Percentiles rank a stretch among this genome's conserved stretches.
Evolutionary conservation across 2,113 vertebrate species (phyloP).

Genomic region (Amazona vittata): DNA sequence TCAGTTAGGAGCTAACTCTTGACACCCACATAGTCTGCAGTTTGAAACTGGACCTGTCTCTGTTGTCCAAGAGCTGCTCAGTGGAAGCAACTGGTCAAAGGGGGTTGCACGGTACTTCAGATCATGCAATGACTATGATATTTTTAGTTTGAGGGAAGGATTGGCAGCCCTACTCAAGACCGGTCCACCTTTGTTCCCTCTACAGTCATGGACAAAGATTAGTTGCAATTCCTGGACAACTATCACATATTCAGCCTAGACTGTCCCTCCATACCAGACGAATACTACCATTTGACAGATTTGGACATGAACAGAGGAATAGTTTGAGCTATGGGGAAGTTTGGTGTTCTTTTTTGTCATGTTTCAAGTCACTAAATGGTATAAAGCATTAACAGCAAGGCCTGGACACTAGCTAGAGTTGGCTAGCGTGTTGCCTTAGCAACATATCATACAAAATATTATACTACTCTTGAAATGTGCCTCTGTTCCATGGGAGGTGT

Average conservation of each 20-base stretch:
- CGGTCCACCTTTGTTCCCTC: background rate
- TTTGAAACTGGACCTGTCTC: background rate
- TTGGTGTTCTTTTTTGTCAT: background rate
- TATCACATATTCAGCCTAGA: background rate
- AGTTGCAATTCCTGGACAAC: background rate
- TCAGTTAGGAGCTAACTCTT: background rate
- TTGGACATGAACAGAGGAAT: background rate
- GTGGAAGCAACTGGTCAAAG: background rate
- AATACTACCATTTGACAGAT: background rate
- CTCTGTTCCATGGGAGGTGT: background rate
- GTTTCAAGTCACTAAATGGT: background rate
- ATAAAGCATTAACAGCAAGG: background rate
- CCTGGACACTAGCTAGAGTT: background rate
- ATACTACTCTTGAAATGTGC: background rate
- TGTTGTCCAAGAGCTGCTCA: background rate
- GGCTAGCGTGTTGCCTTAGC: background rate
- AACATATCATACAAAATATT: background rate
- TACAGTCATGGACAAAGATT: background rate
- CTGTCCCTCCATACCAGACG: background rate
- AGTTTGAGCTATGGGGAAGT: background rate
- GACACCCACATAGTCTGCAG: background rate
- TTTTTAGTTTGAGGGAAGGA: background rate
- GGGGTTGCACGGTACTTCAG: background rate
- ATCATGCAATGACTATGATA: background rate
- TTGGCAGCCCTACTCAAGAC: background rate